Evolutionary conservation across 2,113 vertebrate species (phyloP), one percentile per base, ranked within the genome.

Genomic region (Myrmecophaga tridactyla): DNA sequence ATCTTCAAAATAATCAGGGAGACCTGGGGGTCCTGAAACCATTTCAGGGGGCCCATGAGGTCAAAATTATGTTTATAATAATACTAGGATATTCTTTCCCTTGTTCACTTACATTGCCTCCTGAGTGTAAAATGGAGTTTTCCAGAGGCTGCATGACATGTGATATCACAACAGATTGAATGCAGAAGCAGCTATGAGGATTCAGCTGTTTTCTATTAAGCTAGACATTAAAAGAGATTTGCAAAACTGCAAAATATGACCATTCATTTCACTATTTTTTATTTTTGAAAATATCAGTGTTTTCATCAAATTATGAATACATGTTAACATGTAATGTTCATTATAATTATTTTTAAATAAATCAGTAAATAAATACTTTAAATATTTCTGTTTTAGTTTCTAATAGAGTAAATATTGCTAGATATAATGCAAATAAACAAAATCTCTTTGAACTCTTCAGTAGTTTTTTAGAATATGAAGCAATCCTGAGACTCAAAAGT

Each of bases 161-260:
- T 15, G 63, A 80, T 86, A 87, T 36, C 53, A 53, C 34, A 92
- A 94, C 81, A 96, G 62, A 94, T 0, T 90, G n/a, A 94, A 95
- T 62, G 81, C 72, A 96, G 82, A 88, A 94, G 82, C 96, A 97
- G 86, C 92, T 94, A 90, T 92, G 90, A 92, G 88, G 48, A 96
- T 72, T 25, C 91, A 97, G 94, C 88, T 97, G 94, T 96, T 97
- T 96, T 92, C 43, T 70, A 95, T 92, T 96, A 96, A 93, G 67
- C 46, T 72, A 92, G 81, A 96, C 72, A 85, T 85, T 95, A 93
- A 89, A 92, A n/a, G 58, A 87, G 81, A 94, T 82, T 73, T 92
- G 39, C 41, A 90, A 90, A 93, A 82, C 93, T 85, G 5, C 43
- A 87, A 94, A 96, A 60, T 43, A 17, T 21, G 7, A 39, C 8